Conservation (phyloP, 2,888 invertebrate genomes). For the Idaea aversata region DNA sequence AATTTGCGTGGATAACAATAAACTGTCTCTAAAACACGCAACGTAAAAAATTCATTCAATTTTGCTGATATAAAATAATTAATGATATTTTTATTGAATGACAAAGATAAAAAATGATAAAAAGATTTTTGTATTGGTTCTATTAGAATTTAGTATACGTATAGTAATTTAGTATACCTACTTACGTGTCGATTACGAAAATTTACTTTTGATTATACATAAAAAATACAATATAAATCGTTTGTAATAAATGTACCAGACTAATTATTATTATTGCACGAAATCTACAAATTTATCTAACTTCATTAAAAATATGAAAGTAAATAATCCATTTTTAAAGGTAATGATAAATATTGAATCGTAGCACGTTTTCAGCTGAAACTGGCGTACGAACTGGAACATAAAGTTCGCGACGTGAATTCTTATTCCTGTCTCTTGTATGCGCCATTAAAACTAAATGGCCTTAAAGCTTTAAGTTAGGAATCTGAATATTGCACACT, state of each 20-base stretch:
- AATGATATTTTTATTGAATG: background rate
- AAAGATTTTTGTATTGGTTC: background rate
- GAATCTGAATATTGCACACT: background rate
- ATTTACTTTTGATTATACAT: too few relatives aligned
- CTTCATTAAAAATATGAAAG: too few relatives aligned
- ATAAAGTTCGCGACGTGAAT: constrained; percentile 6
- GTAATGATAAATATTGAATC: constrained; percentile 6
- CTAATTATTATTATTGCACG: too few relatives aligned
- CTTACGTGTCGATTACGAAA: too few relatives aligned
- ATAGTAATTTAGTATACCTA: too few relatives aligned
- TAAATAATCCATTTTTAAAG: background rate
- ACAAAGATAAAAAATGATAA: background rate
- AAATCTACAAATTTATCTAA: too few relatives aligned
- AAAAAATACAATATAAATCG: too few relatives aligned
- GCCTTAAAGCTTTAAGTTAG: background rate
- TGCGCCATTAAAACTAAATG: constrained; percentile 4
- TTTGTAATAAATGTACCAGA: too few relatives aligned
- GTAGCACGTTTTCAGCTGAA: constrained; percentile 12
- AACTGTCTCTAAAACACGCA: background rate
- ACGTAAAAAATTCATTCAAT: background rate
- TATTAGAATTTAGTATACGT: too few relatives aligned
- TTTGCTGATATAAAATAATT: background rate
- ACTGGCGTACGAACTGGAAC: constrained; percentile 5
- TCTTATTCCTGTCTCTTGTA: constrained; percentile 4
- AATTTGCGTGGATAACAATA: constrained; percentile 3